Percentiles rank a stretch among this genome's conserved stretches.
Conservation (phyloP, 1,140 invertebrate species). For the Melitaea cinxia region DNA sequence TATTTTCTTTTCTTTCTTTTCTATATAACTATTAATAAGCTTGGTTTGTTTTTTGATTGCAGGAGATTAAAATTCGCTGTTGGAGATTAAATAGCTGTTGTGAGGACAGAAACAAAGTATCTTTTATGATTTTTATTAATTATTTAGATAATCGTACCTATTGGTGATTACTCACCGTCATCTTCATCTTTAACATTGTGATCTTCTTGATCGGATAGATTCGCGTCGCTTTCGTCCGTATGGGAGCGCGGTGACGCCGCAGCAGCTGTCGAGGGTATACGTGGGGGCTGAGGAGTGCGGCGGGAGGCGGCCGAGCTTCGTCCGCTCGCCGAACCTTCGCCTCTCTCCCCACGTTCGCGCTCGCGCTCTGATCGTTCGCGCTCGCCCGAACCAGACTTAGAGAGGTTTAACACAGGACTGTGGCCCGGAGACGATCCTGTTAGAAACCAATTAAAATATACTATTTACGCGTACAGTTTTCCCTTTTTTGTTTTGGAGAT, state of each 20-base stretch:
- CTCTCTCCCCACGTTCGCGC: constrained; percentile 68
- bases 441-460: constrained; percentile 11
- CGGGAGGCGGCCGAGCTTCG: constrained; percentile 81
- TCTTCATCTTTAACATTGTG: constrained; percentile 92
- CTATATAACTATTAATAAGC: no score
- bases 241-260: constrained; percentile 85
- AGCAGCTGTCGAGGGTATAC: constrained; percentile 71
- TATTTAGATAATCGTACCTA: no score
- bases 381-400: constrained; percentile 90
- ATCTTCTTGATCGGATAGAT: constrained; percentile 87
- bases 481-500: no score
- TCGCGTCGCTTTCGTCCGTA: constrained; percentile 88
- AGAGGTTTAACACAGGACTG: constrained; percentile 94
- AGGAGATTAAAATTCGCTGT: no score
- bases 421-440: constrained; percentile 92
- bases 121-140: no score
- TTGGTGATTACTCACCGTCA: constrained; percentile 84
- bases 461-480: no score
- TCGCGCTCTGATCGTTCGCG: constrained; percentile 80
- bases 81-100: no score
- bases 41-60: no score
- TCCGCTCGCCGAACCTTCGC: constrained; percentile 82
- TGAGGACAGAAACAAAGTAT: no score
- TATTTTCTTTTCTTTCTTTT: no score
- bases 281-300: constrained; percentile 75